Evolutionary conservation across 2,113 vertebrate species (phyloP), one percentile per base, ranked within the genome.

Genomic region (Calyptomena viridis): DNA sequence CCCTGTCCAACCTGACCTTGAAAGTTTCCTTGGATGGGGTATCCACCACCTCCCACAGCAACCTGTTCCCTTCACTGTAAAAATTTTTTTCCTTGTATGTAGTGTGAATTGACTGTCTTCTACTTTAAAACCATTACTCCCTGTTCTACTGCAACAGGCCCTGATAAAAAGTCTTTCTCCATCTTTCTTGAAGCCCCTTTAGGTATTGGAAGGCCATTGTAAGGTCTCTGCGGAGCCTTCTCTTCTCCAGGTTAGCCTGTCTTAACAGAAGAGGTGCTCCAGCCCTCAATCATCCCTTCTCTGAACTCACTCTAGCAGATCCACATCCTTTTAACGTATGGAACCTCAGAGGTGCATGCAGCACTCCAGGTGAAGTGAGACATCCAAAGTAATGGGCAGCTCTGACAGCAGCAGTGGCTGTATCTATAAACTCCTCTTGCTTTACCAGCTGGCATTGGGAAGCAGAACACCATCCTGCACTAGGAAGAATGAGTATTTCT

Each of bases 1-100:
- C 33, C 31, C 28, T 0, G 0, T n/a, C 23, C 40, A 79, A 2
- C 3, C 31, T 39, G 30, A 15, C 25, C 14, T 21, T 20, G 39
- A 60, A 28, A 14, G 5, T 18, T 66, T 53, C 58, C 50, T 87
- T 25, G 31, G 16, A 82, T 24, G 31, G 31, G n/a, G 23, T 16
- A 16, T 24, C 42, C 8, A 37, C 6, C 16, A 17, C 9, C 33
- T 78, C 52, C 25, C 66, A 11, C 7, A 42, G 42, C 6, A 79
- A 55, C 6, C 23, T 39, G 28, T 19, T 1, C 23, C 10, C 6
- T 19, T 47, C 30, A 47, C 2, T 4, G 6, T 39, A 59, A 25
- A 59, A 39, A 21, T 39, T 9, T 4, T 44, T 6, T 49, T 42
- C 47, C 7, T 86, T 62, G 3, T 25, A 56, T n/a, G 14, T 40